phyloP scores from a whole-genome alignment of 2,113 vertebrate species.

The Myotis lucifugus region DNA sequence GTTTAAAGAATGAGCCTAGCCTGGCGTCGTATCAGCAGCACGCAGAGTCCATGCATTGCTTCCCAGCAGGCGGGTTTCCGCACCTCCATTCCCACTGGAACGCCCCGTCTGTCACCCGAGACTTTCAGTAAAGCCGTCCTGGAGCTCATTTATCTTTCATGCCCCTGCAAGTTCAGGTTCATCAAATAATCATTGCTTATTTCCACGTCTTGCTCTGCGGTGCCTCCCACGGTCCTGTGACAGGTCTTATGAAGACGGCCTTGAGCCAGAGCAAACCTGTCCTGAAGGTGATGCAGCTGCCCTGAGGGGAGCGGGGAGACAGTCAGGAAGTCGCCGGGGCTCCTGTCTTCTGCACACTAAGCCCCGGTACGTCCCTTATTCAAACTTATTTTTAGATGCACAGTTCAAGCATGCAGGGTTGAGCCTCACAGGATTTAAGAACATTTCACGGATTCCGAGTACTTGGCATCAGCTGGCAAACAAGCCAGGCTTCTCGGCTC shows the following conservation, averaged over 20 bases:
- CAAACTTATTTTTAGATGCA: background rate
- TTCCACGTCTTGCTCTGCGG: background rate
- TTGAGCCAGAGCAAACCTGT: background rate
- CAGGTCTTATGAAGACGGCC: background rate
- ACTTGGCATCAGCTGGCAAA: background rate
- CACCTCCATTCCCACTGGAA: background rate
- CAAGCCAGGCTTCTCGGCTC: background rate
- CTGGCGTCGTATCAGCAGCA: background rate
- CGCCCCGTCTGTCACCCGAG: slow-evolving; percentile 1
- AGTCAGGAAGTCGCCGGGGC: background rate
- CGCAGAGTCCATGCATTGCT: background rate
- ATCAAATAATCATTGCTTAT: slow-evolving; percentile 61
- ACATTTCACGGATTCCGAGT: background rate
- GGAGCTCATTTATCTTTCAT: slow-evolving; percentile 68
- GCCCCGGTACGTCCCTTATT: background rate
- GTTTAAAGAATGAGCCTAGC: background rate
- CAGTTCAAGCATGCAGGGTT: background rate
- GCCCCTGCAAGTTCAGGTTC: slow-evolving; percentile 41
- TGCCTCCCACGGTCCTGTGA: background rate
- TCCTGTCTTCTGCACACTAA: background rate
- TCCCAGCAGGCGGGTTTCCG: background rate
- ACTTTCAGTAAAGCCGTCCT: slow-evolving; percentile 13
- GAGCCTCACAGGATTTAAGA: background rate
- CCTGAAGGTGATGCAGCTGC: background rate
- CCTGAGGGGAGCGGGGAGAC: background rate